These are phyloP conservation scores for Aleiodes leptofemur DNA, from an alignment of 2,888 invertebrate species.

Conservation along the genomic window DNA sequence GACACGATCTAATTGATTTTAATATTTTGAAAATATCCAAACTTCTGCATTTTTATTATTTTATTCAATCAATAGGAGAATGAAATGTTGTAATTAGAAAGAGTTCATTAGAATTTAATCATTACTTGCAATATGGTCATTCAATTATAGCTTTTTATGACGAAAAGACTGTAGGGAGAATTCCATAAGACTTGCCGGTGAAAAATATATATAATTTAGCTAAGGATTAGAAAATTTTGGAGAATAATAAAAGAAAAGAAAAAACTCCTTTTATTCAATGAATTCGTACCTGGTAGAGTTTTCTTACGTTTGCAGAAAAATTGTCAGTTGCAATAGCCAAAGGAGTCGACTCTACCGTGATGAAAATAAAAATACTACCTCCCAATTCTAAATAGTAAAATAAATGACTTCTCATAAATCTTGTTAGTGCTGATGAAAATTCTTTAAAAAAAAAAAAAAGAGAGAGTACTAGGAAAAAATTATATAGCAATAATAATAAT, in stretches of 20 bases:
- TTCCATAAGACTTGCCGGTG: too few species aligned
- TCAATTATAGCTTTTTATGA: too few species aligned
- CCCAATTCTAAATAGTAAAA: slow-evolving; percentile 30
- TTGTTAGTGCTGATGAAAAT: background rate
- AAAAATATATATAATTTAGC: too few species aligned
- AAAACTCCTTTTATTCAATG: slow-evolving; percentile 1
- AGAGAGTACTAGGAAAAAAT: background rate
- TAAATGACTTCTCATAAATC: background rate
- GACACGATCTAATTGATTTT: slow-evolving; percentile 14
- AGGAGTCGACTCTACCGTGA: slow-evolving; percentile 36
- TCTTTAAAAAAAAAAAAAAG: background rate
- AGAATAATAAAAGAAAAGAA: background rate
- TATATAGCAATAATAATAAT: background rate
- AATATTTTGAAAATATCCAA: slow-evolving; percentile 17
- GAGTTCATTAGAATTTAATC: background rate
- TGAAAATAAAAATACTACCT: slow-evolving; percentile 39
- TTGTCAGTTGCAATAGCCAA: slow-evolving; percentile 27
- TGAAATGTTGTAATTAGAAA: too few species aligned
- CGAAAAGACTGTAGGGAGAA: too few species aligned
- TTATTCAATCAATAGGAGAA: background rate
- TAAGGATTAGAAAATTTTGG: background rate
- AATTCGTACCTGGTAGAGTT: slow-evolving; percentile 35
- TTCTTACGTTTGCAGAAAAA: slow-evolving; percentile 9
- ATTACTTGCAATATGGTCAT: slow-evolving; percentile 12
- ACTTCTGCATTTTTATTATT: background rate